These are phyloP conservation scores for Anarrhichthys ocellatus DNA, from an alignment of 2,113 vertebrate species.

Conservation along the genomic window DNA sequence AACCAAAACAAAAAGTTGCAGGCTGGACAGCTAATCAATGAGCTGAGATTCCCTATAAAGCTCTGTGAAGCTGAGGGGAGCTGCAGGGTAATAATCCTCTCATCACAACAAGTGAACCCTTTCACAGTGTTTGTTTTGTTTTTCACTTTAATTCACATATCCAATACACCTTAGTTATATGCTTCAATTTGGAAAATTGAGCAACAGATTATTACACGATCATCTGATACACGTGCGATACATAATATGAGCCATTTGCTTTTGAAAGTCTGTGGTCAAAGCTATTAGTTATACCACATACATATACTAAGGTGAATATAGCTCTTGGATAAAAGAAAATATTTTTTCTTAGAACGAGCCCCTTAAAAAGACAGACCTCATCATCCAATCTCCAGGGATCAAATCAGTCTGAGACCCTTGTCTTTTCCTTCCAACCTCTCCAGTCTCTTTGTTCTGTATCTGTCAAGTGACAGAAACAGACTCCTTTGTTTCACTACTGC, in stretches of 20 bases:
- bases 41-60: neutral
- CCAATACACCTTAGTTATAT: neutral
- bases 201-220: neutral
- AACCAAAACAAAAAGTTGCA: neutral
- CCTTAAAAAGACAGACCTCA: neutral
- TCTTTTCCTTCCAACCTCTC: constrained; percentile 27
- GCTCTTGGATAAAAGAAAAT: neutral
- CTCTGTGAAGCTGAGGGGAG: neutral
- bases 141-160: neutral
- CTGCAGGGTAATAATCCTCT: neutral
- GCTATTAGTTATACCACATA: neutral
- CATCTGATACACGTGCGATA: neutral
- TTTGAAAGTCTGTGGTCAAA: neutral
- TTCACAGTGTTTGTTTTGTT: neutral
- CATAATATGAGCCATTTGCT: neutral
- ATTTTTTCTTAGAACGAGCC: constrained; percentile 7
- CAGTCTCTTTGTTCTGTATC: constrained; percentile 28
- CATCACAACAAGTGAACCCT: neutral
- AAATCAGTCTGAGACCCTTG: constrained; percentile 29
- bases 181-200: neutral
- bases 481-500: constrained; percentile 1
- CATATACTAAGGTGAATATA: neutral
- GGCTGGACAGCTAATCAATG: neutral
- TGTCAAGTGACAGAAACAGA: constrained; percentile 7
- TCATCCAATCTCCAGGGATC: constrained; percentile 39